Evolutionary conservation across 2,797 vertebrate species (phyloP).

Genomic region (Caiman crocodilus): DNA sequence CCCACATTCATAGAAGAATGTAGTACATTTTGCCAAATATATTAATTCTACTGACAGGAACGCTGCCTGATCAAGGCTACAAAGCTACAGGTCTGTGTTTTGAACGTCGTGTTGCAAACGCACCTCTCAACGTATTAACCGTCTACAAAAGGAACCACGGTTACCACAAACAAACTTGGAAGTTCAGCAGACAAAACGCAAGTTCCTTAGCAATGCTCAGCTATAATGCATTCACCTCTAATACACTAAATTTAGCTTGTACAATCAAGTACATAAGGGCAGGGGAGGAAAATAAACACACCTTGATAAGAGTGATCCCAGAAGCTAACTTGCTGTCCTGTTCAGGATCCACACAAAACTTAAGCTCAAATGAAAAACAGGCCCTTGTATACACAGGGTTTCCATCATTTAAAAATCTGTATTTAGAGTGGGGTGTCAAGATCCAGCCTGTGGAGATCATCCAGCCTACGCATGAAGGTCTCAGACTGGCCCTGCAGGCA

Average conservation of each 20-base stretch:
- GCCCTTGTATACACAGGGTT: no score
- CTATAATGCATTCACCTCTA: neutral
- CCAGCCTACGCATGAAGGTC: no score
- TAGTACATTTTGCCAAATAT: neutral
- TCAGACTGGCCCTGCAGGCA: neutral
- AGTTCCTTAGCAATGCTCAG: conserved; percentile 46
- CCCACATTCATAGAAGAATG: neutral
- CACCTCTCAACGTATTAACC: no score
- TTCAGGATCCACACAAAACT: no score
- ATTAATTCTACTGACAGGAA: neutral
- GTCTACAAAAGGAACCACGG: neutral
- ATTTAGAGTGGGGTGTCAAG: no score
- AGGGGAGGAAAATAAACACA: no score
- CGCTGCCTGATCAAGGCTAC: neutral
- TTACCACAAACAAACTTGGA: conserved; percentile 7
- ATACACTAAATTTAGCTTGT: neutral
- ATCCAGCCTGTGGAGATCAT: no score
- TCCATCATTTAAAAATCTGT: no score
- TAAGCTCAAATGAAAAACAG: no score
- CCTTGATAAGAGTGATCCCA: no score
- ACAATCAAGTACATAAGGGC: neutral
- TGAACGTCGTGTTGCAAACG: neutral
- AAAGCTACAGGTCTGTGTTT: neutral
- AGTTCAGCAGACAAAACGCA: conserved; percentile 2
- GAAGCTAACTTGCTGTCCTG: no score